These are phyloP conservation scores for Elgaria multicarinata DNA, from an alignment of 2,113 vertebrate genomes.

Conservation along the genomic window DNA sequence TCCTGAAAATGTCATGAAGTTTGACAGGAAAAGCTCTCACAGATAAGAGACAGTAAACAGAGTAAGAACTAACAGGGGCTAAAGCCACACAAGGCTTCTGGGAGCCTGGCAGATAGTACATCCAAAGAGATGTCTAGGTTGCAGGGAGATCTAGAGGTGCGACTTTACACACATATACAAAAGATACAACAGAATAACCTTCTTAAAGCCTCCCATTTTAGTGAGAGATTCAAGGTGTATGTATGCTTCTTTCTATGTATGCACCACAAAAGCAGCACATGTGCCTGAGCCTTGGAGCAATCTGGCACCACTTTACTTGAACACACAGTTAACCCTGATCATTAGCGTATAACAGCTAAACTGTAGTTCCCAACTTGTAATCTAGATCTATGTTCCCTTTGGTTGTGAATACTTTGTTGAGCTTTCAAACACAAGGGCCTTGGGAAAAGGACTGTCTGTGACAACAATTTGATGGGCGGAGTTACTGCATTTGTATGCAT, in stretches of 20 bases:
- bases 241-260: not conserved
- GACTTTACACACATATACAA: not conserved
- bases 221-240: not conserved
- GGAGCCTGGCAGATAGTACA: not conserved
- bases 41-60: not conserved
- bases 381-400: not conserved
- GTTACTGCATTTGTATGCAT: not conserved
- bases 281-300: not conserved
- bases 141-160: not conserved
- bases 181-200: not conserved
- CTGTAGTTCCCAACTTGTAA: constrained; percentile 6
- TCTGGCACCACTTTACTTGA: not conserved
- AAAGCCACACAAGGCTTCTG: not conserved
- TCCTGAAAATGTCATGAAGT: not conserved
- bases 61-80: not conserved
- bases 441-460: constrained; percentile 1
- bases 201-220: not conserved
- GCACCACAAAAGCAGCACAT: not conserved
- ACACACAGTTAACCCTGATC: not conserved
- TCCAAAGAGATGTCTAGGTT: not conserved
- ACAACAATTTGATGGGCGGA: not conserved
- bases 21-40: not conserved
- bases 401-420: not conserved
- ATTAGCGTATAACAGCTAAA: not conserved
- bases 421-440: not conserved